Percentiles rank a stretch among this genome's conserved stretches.
These are phyloP conservation scores for Globia sparganii DNA, from an alignment of 2,888 invertebrate species.

Conservation along the genomic window DNA sequence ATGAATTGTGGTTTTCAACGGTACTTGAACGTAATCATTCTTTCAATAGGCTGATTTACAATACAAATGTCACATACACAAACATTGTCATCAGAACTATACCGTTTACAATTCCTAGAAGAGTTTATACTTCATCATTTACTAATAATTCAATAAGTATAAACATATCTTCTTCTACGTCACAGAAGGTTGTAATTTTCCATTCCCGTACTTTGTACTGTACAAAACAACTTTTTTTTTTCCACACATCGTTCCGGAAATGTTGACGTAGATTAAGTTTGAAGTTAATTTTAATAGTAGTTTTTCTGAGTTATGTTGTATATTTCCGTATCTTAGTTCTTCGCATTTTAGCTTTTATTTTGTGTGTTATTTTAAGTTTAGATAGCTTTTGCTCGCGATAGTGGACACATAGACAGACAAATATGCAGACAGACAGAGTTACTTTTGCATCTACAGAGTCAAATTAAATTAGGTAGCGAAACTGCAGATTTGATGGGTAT, in stretches of 20 bases:
- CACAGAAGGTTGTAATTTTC: constrained; percentile 24
- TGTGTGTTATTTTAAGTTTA: background rate
- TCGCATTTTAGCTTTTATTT: background rate
- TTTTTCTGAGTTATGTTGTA: constrained; percentile 10
- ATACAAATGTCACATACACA: too few species aligned
- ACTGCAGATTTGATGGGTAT: too few species aligned
- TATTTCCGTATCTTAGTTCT: constrained; percentile 22
- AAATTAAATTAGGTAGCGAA: too few species aligned
- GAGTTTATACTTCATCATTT: too few species aligned
- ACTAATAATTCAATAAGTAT: background rate
- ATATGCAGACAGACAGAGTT: too few species aligned
- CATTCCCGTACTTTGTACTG: constrained; percentile 2
- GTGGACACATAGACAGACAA: too few species aligned
- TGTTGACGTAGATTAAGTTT: background rate
- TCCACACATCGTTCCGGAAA: constrained; percentile 29
- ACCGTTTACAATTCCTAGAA: too few species aligned
- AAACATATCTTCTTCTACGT: background rate
- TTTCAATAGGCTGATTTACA: too few species aligned
- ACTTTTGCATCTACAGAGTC: too few species aligned
- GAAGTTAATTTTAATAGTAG: constrained; percentile 6
- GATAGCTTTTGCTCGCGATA: background rate
- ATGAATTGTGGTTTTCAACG: too few species aligned
- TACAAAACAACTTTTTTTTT: constrained; percentile 42
- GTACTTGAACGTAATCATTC: too few species aligned
- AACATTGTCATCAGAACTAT: too few species aligned